Evolutionary conservation across 37 sponge, comb jelly and placozoan species (phyloP).

Genomic region (Petrosia ficiformis): DNA sequence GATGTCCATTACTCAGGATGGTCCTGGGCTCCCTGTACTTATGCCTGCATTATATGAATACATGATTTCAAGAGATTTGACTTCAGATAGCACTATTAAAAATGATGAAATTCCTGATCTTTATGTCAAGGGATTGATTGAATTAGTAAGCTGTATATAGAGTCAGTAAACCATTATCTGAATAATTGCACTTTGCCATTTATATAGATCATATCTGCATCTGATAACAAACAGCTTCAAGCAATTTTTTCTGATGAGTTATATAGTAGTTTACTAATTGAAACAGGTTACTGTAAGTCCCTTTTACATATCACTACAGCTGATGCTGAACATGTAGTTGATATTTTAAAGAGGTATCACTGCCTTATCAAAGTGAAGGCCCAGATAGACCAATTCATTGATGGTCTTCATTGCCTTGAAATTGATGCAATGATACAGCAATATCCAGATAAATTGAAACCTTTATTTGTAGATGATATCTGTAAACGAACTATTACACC

Average conservation of each 20-base stretch:
- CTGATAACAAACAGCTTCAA: slow-evolving; percentile 7
- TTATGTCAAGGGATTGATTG: neutral
- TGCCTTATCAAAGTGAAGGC: slow-evolving; percentile 5
- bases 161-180: too few relatives aligned
- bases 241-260: neutral
- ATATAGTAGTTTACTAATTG: neutral
- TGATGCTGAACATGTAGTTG: neutral
- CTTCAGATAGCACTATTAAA: neutral
- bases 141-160: too few relatives aligned
- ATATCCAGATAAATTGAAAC: slow-evolving; percentile 14
- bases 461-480: slow-evolving; percentile 29
- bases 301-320: neutral
- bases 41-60: slow-evolving; percentile 19
- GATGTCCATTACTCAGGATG: neutral
- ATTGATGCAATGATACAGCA: neutral
- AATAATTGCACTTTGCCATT: neutral
- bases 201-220: slow-evolving; percentile 13
- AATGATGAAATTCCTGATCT: slow-evolving; percentile 16
- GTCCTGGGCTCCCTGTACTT: neutral
- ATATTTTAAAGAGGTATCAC: neutral
- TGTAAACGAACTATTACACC: neutral
- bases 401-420: neutral
- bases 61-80: slow-evolving; percentile 14
- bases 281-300: neutral
- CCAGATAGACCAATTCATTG: slow-evolving; percentile 3